Conservation (phyloP, 2,888 invertebrate genomes). For the Seira ritae region DNA sequence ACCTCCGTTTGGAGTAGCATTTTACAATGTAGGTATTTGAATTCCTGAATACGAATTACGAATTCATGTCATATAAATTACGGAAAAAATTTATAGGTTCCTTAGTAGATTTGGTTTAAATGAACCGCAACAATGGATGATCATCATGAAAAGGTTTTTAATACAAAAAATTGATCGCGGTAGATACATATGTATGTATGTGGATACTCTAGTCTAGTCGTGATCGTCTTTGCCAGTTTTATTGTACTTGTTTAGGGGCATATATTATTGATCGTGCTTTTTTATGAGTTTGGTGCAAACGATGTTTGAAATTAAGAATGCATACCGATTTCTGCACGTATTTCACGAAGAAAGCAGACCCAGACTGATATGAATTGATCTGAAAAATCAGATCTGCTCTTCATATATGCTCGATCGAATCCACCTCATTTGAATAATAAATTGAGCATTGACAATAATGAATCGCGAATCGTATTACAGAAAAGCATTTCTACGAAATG, state of each 20-base stretch:
- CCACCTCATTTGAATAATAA: slow-evolving; percentile 19
- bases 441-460: slow-evolving; percentile 27
- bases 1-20: no score
- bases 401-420: background rate
- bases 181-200: no score
- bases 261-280: background rate
- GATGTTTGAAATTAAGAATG: background rate
- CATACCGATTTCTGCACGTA: background rate
- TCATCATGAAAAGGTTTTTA: background rate
- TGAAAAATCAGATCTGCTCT: slow-evolving; percentile 26
- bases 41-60: no score
- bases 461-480: background rate
- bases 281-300: no score
- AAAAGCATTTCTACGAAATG: background rate
- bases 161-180: background rate
- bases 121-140: no score
- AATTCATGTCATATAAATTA: no score
- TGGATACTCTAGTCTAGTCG: background rate
- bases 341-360: background rate
- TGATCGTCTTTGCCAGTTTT: background rate
- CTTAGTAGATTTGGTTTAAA: no score
- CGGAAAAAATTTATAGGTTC: no score
- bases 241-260: background rate
- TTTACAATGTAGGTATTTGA: no score
- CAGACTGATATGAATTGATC: slow-evolving; percentile 5